Evolutionary conservation across 2,888 invertebrate genomes (phyloP).

Genomic region (Cryptocephalus primarius): DNA sequence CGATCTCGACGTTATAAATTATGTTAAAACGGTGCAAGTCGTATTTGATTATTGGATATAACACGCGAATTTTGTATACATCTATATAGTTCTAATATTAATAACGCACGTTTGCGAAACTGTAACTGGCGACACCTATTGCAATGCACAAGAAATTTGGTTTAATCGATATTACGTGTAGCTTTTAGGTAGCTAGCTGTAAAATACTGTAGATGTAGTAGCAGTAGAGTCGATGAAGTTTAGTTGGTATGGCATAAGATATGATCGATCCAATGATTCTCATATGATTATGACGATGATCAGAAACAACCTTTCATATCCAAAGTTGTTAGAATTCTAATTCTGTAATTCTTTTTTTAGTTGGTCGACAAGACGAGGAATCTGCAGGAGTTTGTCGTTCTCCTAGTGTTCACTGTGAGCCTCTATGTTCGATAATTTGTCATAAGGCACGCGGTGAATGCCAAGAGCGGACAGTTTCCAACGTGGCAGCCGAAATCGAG

Average conservation of each 20-base stretch:
- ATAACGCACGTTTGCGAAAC: neutral
- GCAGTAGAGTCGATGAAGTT: too few species aligned
- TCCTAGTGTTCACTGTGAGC: conserved; percentile 94
- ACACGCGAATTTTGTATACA: conserved; percentile 3
- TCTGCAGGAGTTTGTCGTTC: conserved; percentile 44
- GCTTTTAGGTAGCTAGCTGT: neutral
- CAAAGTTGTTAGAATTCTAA: too few species aligned
- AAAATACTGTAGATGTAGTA: neutral
- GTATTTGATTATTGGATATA: conserved; percentile 3
- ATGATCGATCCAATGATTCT: too few species aligned
- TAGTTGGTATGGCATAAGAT: too few species aligned
- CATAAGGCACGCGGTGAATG: conserved; percentile 99
- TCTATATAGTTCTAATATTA: too few species aligned
- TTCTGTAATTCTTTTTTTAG: too few species aligned
- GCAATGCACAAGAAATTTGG: neutral
- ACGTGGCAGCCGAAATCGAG: conserved; percentile 2
- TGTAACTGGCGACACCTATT: conserved; percentile 1
- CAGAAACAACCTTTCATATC: too few species aligned
- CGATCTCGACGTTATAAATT: too few species aligned
- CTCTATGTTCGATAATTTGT: conserved; percentile 69
- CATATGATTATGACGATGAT: too few species aligned
- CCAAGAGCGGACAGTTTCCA: conserved; percentile 76
- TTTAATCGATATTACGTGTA: neutral
- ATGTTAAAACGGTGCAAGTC: neutral
- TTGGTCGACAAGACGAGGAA: too few species aligned